Evolutionary conservation across 2,797 vertebrate genomes (phyloP).

Genomic region (Eutrigla gurnardus): DNA sequence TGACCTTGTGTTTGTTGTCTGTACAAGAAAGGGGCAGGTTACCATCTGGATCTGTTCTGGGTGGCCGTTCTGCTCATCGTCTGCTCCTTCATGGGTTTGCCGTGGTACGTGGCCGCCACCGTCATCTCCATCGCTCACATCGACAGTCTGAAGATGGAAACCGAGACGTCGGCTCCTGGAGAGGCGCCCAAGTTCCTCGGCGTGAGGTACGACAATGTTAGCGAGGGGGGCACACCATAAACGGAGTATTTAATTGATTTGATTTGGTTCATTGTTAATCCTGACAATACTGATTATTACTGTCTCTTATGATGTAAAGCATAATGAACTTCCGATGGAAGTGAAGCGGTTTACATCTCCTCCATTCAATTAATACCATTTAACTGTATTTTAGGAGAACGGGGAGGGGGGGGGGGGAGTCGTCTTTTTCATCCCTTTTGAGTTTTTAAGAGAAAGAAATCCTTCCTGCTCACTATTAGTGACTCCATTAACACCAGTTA

Average conservation of each 20-base stretch:
- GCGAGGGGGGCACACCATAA: background rate
- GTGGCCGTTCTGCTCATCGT: slow-evolving; percentile 91
- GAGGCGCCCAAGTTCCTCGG: slow-evolving; percentile 97
- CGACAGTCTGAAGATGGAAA: slow-evolving; percentile 99
- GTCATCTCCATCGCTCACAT: slow-evolving; percentile 99
- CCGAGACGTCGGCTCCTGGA: slow-evolving; percentile 95
- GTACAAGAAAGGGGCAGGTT: slow-evolving; percentile 95
- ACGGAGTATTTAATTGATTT: background rate
- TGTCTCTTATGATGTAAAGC: background rate
- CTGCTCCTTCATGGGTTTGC: slow-evolving; percentile 96
- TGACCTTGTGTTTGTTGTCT: slow-evolving; percentile 39
- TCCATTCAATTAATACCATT: background rate
- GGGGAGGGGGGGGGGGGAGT: too few species aligned
- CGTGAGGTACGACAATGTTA: slow-evolving; percentile 85
- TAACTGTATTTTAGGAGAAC: background rate
- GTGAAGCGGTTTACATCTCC: background rate
- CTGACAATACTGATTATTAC: background rate
- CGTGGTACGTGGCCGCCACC: slow-evolving; percentile 97
- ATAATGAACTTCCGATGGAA: background rate
- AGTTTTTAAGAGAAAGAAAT: background rate
- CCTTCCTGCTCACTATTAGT: background rate
- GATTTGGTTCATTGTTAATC: background rate
- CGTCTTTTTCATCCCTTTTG: background rate
- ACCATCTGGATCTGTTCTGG: slow-evolving; percentile 96
- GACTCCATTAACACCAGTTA: background rate